Base-by-base conservation (phyloP, 2,797 vertebrate genomes). In the Moxostoma hubbsi region DNA sequence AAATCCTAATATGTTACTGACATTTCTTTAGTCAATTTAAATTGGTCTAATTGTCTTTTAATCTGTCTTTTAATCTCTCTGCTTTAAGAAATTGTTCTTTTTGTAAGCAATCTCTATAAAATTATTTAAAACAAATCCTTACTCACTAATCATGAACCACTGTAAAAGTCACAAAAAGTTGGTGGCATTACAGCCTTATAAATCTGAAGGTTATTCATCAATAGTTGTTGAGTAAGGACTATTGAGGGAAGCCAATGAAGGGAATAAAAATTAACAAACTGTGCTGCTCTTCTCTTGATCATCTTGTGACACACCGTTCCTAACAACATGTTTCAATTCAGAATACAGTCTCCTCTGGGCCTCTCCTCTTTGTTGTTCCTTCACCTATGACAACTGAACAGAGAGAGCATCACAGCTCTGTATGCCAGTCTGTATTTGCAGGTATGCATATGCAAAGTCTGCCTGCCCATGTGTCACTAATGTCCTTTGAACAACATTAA, bases 381-480 rank as follows among this genome's bases (percentile, higher is more conserved):
- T 77, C 54, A 50, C 57, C 45, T 68, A 53, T 47, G 72, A 82
- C 73, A 73, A 82, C 62, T 63, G 64, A 73, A 83, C 83, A 74
- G 53, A 77, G 82, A 74, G 83, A 79, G 57, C 18, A 47, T 51
- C 58, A 11, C 57, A 47, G 18, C 47, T 54, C 46, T 66, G 13
- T 65, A 59, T 51, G 51, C 71, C 57, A 79, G 15, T 63, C 64
- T 73, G 43, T 16, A 46, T 45, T 57, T 74, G 69, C 73, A 85
- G 71, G 75, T 77, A 76, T 86, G 83, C 85, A 84, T 86, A 85
- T 87, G 85, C 81, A 87, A 80, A 87, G 67, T 79, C 73, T 71
- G 63, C 81, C 83, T 82, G 77, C 58, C 83, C 65, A 65, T 72
- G 80, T 86, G 86, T 88, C 84, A 85, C 79, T 81, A 78, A 83